Conservation (phyloP, 2,888 invertebrate genomes). For the Aplocera efformata region DNA sequence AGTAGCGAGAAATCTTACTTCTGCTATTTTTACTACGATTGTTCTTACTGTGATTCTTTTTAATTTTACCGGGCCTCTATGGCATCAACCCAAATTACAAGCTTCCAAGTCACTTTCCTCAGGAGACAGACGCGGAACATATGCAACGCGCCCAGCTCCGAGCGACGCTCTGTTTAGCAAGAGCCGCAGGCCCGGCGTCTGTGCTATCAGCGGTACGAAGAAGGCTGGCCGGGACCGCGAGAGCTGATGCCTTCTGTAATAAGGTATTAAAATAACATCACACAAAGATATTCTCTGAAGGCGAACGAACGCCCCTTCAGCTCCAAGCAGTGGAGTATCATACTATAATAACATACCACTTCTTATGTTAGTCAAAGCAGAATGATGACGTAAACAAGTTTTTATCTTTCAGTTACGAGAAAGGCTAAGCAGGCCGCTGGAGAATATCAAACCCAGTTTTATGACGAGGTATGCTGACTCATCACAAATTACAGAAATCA, state of each 20-base stretch:
- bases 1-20: too few relatives aligned
- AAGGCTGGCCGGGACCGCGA: slow-evolving; percentile 77
- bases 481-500: too few relatives aligned
- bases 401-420: slow-evolving; percentile 58
- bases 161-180: slow-evolving; percentile 83
- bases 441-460: slow-evolving; percentile 53
- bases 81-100: too few relatives aligned
- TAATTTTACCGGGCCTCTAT: too few relatives aligned
- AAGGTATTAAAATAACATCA: too few relatives aligned
- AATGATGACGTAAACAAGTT: neutral
- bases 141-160: slow-evolving; percentile 59
- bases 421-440: slow-evolving; percentile 60
- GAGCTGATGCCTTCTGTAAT: slow-evolving; percentile 78
- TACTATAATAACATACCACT: too few relatives aligned
- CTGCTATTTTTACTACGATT: too few relatives aligned
- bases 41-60: too few relatives aligned
- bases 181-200: slow-evolving; percentile 87
- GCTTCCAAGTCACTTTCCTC: neutral
- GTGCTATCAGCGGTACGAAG: slow-evolving; percentile 83
- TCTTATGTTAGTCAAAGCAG: neutral
- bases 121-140: slow-evolving; percentile 59
- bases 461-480: slow-evolving; percentile 61
- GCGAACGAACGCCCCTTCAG: too few relatives aligned
- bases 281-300: too few relatives aligned
- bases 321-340: too few relatives aligned